phyloP scores from a whole-genome alignment of 2,888 invertebrate genomes.

The Phyto melanocephala region DNA sequence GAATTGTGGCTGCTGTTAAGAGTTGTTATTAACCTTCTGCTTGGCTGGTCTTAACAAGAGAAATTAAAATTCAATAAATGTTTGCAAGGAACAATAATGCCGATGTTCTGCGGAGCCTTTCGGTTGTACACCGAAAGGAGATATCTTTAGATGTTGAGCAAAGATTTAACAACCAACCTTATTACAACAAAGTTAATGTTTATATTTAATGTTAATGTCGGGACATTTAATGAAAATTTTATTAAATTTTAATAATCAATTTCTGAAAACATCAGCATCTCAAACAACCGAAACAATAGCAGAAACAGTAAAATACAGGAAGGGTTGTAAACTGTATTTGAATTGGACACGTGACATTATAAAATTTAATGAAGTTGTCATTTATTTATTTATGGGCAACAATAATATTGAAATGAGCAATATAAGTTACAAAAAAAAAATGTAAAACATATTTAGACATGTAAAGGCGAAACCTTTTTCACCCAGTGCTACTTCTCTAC shows the following conservation, averaged over 20 bases:
- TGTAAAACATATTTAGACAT: slow-evolving; percentile 17
- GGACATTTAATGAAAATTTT: slow-evolving; percentile 35
- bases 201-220: slow-evolving; percentile 3
- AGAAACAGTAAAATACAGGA: not conserved
- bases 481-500: not conserved
- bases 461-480: not conserved
- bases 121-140: not conserved
- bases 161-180: not conserved
- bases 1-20: slow-evolving; percentile 49
- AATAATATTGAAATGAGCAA: not conserved
- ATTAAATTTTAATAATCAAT: slow-evolving; percentile 48
- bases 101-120: not conserved
- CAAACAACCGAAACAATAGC: not conserved
- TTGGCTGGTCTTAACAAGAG: slow-evolving; percentile 57
- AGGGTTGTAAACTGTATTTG: slow-evolving; percentile 22
- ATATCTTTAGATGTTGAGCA: slow-evolving; percentile 6
- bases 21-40: slow-evolving; percentile 61
- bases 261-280: not conserved
- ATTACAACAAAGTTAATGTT: slow-evolving; percentile 18
- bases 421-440: not conserved
- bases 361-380: slow-evolving; percentile 54
- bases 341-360: slow-evolving; percentile 46
- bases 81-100: slow-evolving; percentile 2
- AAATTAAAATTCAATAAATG: slow-evolving; percentile 64
- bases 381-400: slow-evolving; percentile 43